Evolutionary conservation across 2,888 invertebrate species (phyloP).

Genomic region (Plebejus anna): DNA sequence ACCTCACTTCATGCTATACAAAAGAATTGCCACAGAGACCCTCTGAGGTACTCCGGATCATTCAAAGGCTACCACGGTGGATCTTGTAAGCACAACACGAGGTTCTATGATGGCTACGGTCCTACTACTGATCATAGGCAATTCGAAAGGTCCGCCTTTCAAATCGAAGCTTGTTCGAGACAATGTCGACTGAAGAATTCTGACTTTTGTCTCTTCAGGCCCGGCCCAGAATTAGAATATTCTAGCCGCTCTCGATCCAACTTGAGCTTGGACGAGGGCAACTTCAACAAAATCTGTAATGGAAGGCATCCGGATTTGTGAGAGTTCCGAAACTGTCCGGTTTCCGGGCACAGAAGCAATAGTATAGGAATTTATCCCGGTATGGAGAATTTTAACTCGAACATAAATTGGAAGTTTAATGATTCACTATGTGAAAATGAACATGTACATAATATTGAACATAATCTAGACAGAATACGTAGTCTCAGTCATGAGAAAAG

Average conservation of each 20-base stretch:
- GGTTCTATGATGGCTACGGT: slow-evolving; percentile 68
- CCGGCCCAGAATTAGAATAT: slow-evolving; percentile 61
- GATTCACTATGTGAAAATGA: slow-evolving; percentile 63
- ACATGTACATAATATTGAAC: slow-evolving; percentile 66
- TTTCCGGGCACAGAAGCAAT: slow-evolving; percentile 77
- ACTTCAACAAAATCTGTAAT: slow-evolving; percentile 71
- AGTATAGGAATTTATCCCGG: slow-evolving; percentile 72
- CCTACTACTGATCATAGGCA: slow-evolving; percentile 67
- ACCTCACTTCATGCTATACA: slow-evolving; percentile 86
- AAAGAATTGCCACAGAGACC: slow-evolving; percentile 71
- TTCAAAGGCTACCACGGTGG: slow-evolving; percentile 69
- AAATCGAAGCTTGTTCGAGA: slow-evolving; percentile 72
- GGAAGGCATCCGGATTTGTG: slow-evolving; percentile 76
- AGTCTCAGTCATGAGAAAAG: slow-evolving; percentile 70
- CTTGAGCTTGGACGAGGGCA: slow-evolving; percentile 71
- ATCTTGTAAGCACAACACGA: slow-evolving; percentile 66
- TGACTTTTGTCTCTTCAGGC: slow-evolving; percentile 70
- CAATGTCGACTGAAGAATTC: slow-evolving; percentile 73
- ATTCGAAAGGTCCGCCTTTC: slow-evolving; percentile 69
- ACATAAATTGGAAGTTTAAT: slow-evolving; percentile 74
- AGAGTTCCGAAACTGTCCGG: slow-evolving; percentile 76
- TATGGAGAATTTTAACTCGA: slow-evolving; percentile 73
- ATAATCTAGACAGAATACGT: slow-evolving; percentile 73
- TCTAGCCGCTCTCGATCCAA: slow-evolving; percentile 71
- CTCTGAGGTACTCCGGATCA: slow-evolving; percentile 65